phyloP scores from a whole-genome alignment of 2,888 invertebrate genomes.

The Octonoba sinensis region DNA sequence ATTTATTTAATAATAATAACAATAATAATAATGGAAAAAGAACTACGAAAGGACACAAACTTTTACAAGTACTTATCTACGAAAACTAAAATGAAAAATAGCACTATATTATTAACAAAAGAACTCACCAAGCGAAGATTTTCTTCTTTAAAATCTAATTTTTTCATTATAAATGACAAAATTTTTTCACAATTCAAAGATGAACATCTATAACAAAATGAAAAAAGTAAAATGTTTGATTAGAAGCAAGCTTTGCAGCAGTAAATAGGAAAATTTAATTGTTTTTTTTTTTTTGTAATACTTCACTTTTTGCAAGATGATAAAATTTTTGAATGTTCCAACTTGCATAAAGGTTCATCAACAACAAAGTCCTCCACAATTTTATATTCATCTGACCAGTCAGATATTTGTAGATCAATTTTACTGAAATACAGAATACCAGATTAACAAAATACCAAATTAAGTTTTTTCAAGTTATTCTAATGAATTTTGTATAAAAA shows the following conservation, averaged over 20 bases:
- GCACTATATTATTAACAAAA: no score
- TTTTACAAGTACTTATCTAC: no score
- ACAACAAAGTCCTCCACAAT: constrained; percentile 34
- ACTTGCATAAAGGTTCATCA: constrained; percentile 30
- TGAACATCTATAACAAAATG: constrained; percentile 31
- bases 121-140: constrained; percentile 30
- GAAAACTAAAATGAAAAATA: no score
- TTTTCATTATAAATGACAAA: constrained; percentile 35
- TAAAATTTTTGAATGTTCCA: constrained; percentile 17
- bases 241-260: no score
- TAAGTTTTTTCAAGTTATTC: background rate
- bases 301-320: constrained; percentile 34
- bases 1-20: no score
- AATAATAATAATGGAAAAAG: no score
- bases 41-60: no score
- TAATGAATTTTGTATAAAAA: no score
- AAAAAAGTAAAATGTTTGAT: background rate
- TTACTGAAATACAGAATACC: constrained; percentile 33
- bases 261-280: no score
- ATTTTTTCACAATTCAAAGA: constrained; percentile 57
- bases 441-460: background rate
- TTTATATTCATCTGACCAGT: constrained; percentile 48
- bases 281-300: no score
- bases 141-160: constrained; percentile 21
- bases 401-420: constrained; percentile 28